These are phyloP conservation scores for Felis chaus DNA, from an alignment of 2,113 vertebrate species.

Conservation along the genomic window DNA sequence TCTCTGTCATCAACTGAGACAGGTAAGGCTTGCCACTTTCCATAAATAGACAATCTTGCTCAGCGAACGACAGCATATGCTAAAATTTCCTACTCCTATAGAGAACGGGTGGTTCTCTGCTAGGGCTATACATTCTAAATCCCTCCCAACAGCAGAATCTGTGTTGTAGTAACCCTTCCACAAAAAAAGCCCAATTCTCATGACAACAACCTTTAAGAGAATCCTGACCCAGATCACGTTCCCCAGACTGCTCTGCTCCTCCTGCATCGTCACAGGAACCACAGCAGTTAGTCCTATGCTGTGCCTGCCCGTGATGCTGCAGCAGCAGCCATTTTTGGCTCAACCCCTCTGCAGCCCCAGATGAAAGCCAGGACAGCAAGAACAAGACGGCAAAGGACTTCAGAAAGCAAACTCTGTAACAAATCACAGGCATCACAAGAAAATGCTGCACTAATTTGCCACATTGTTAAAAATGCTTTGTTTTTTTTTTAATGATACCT, in stretches of 20 bases:
- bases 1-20: background rate
- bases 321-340: conserved; percentile 69
- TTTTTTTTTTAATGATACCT: background rate
- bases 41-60: background rate
- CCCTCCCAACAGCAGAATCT: conserved; percentile 6
- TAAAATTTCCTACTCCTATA: conserved; percentile 27
- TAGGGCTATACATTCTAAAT: background rate
- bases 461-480: background rate
- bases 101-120: conserved; percentile 37
- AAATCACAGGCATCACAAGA: background rate
- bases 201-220: background rate
- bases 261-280: background rate
- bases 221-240: background rate
- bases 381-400: background rate
- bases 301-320: background rate
- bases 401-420: background rate
- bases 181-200: background rate
- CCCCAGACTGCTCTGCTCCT: background rate
- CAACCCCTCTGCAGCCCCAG: conserved; percentile 42
- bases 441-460: background rate
- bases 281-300: background rate
- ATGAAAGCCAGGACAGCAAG: conserved; percentile 30
- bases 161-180: background rate
- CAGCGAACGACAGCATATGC: background rate
- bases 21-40: background rate